Evolutionary conservation across 2,888 invertebrate genomes (phyloP).

Genomic region (Falcaria lacertinaria): DNA sequence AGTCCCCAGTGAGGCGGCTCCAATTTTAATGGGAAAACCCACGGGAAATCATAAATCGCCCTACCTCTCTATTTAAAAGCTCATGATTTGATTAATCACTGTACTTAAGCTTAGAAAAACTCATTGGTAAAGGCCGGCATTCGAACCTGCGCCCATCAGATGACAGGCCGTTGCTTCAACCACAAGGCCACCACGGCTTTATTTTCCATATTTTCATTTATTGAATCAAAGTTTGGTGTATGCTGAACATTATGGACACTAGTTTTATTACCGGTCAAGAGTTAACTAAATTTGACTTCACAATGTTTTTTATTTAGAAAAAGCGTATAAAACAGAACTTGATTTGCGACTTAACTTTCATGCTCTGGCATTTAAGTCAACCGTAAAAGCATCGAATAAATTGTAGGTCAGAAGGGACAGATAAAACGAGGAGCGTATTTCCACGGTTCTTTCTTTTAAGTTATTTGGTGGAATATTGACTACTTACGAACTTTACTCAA

Average conservation of each 20-base stretch:
- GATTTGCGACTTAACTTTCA: conserved; percentile 66
- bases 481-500: conserved; percentile 26
- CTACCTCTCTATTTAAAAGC: too few relatives aligned
- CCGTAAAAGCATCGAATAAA: conserved; percentile 76
- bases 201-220: too few relatives aligned
- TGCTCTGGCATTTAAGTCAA: conserved; percentile 76
- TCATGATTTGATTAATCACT: too few relatives aligned
- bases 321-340: conserved; percentile 50
- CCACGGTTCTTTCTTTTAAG: conserved; percentile 54
- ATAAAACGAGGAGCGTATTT: conserved; percentile 65
- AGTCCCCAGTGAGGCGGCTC: too few relatives aligned
- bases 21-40: too few relatives aligned
- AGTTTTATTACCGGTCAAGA: background rate
- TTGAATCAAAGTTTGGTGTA: too few relatives aligned
- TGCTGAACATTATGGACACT: background rate
- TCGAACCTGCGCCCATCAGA: too few relatives aligned
- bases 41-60: too few relatives aligned
- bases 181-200: too few relatives aligned
- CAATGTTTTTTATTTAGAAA: conserved; percentile 27
- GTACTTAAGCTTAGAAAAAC: too few relatives aligned
- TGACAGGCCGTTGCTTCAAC: too few relatives aligned
- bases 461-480: conserved; percentile 64
- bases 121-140: too few relatives aligned
- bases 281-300: background rate
- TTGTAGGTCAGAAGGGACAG: conserved; percentile 78